Percentiles rank a stretch among this genome's conserved stretches.
phyloP scores from a whole-genome alignment of 1,140 invertebrate genomes.

The Drosophila athabasca region DNA sequence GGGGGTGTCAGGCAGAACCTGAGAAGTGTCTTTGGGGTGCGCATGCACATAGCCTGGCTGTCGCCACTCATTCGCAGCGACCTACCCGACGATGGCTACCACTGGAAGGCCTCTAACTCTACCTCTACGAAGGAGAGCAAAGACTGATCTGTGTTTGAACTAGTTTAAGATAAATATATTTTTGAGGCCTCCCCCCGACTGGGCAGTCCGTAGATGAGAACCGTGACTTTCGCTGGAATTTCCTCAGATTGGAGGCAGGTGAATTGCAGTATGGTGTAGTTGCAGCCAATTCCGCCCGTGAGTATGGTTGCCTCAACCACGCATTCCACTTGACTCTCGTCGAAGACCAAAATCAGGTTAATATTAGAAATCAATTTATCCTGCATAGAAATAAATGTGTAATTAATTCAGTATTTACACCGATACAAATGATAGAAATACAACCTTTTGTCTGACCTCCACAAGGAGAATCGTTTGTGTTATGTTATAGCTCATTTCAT shows the following conservation, averaged over 20 bases:
- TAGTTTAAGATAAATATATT: conserved; percentile 6
- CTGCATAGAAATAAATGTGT: conserved; percentile 19
- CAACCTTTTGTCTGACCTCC: conserved; percentile 43
- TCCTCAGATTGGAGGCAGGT: neutral
- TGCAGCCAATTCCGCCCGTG: conserved; percentile 50
- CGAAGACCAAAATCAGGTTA: conserved; percentile 55
- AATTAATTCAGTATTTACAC: neutral
- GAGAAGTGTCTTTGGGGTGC: conserved; percentile 88
- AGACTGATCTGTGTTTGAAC: conserved; percentile 9
- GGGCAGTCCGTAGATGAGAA: conserved; percentile 53
- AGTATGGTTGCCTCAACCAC: conserved; percentile 22
- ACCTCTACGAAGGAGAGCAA: conserved; percentile 85
- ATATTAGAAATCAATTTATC: conserved; percentile 30
- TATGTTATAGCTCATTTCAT: conserved; percentile 28
- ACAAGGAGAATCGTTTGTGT: conserved; percentile 12
- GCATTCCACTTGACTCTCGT: conserved; percentile 31
- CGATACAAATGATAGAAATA: neutral
- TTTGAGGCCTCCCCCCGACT: neutral
- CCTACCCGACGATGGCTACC: conserved; percentile 89
- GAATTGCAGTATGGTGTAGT: conserved; percentile 49
- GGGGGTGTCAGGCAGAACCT: conserved; percentile 89
- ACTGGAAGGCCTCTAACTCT: conserved; percentile 84
- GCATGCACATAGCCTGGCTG: conserved; percentile 90
- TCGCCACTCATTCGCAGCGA: conserved; percentile 91
- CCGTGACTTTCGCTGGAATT: conserved; percentile 16